A percentile compares a stretch with the other conserved stretches of the same genome.
Conservation (phyloP, 2,888 invertebrate species). For the Pyrgus malvae region DNA sequence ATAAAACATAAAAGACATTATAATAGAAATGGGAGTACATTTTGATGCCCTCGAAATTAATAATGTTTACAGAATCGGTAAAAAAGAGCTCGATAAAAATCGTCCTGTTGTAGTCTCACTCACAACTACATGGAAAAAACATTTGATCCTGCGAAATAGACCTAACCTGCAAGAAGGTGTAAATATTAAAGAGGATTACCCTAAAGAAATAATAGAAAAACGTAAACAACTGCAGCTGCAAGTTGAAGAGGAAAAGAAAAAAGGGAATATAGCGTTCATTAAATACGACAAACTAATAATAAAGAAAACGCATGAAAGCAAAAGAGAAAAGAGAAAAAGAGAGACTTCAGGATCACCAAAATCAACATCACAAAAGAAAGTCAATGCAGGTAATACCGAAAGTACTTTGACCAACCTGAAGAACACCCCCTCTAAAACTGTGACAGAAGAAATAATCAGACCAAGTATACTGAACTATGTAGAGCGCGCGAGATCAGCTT, state of each 20-base stretch:
- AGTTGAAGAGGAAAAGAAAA: neutral
- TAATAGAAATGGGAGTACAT: neutral
- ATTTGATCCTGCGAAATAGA: neutral
- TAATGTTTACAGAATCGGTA: neutral
- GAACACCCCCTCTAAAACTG: too few relatives aligned
- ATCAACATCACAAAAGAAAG: neutral
- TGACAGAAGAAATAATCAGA: neutral
- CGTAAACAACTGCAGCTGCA: neutral
- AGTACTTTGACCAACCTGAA: neutral
- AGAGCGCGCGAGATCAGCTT: neutral
- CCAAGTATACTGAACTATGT: neutral
- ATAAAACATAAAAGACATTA: neutral
- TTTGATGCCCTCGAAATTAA: neutral
- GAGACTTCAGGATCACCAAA: neutral
- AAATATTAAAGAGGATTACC: neutral
- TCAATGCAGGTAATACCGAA: neutral
- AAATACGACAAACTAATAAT: constrained; percentile 1
- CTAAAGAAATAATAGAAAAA: neutral
- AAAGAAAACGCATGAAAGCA: neutral
- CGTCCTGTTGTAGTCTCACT: neutral
- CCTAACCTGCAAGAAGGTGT: neutral
- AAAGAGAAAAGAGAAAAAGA: neutral
- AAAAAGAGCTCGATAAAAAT: neutral
- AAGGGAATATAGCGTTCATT: neutral
- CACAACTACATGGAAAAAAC: neutral